Percentiles rank a stretch among this genome's conserved stretches.
phyloP scores from a whole-genome alignment of 2,113 vertebrate genomes.

The Onychorhynchus coronatus region DNA sequence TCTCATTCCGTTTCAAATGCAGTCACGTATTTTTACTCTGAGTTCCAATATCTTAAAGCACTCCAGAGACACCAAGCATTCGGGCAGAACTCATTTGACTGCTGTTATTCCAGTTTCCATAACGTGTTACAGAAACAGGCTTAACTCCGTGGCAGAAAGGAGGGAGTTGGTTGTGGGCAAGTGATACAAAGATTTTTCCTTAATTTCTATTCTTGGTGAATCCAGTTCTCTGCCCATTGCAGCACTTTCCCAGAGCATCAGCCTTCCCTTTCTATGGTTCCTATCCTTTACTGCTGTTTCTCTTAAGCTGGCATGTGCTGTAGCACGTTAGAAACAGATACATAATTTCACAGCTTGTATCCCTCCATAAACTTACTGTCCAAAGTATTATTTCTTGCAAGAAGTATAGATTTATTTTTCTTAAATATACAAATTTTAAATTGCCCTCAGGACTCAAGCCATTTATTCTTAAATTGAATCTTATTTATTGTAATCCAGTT shows the following conservation, averaged over 20 bases:
- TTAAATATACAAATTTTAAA: slow-evolving; percentile 48
- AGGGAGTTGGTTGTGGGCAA: neutral
- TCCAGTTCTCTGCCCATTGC: neutral
- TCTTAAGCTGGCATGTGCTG: neutral
- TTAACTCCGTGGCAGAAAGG: neutral
- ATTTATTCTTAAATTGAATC: slow-evolving; percentile 50
- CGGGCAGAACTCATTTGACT: neutral
- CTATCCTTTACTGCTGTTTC: neutral
- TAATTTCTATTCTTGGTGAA: neutral
- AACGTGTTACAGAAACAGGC: neutral
- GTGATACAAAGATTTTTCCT: neutral
- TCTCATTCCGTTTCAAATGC: neutral
- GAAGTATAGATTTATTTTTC: slow-evolving; percentile 23
- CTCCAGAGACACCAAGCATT: neutral
- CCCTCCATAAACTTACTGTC: slow-evolving; percentile 5
- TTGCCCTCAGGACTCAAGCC: slow-evolving; percentile 5
- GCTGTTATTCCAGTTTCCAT: neutral
- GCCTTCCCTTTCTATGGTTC: neutral
- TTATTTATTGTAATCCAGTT: slow-evolving; percentile 43
- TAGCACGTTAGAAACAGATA: neutral
- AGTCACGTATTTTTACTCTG: neutral
- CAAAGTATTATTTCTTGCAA: slow-evolving; percentile 3
- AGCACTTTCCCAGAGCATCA: neutral
- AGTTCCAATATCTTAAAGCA: neutral
- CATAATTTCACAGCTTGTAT: slow-evolving; percentile 13